These are phyloP conservation scores for Lycaon pictus DNA, from an alignment of 2,113 vertebrate genomes.

Conservation along the genomic window DNA sequence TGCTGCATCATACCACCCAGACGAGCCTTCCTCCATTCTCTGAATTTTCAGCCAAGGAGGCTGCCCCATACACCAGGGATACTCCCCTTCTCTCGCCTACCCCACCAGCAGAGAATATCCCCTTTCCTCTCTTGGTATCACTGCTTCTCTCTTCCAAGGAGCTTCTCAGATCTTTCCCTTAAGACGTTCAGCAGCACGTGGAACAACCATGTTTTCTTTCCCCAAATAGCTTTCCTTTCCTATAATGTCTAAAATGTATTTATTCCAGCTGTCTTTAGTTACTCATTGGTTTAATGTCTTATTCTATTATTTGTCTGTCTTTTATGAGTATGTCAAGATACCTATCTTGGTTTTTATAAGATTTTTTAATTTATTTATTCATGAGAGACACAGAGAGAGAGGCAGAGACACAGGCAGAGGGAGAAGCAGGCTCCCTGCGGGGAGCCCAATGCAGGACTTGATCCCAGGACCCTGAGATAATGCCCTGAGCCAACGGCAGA, in stretches of 20 bases:
- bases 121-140: neutral
- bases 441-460: too few relatives aligned
- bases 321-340: neutral
- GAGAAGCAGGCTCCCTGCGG: too few relatives aligned
- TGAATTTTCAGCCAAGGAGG: conserved; percentile 32
- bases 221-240: conserved; percentile 14
- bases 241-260: neutral
- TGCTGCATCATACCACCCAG: neutral
- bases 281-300: neutral
- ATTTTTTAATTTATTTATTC: too few relatives aligned
- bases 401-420: too few relatives aligned
- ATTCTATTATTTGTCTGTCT: neutral
- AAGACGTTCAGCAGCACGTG: neutral
- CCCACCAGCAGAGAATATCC: neutral
- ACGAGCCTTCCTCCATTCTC: neutral
- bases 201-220: neutral
- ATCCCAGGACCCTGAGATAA: too few relatives aligned
- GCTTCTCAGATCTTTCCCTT: conserved; percentile 13
- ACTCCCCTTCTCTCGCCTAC: neutral
- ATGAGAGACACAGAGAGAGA: too few relatives aligned
- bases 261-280: conserved; percentile 22
- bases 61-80: neutral
- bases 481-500: too few relatives aligned
- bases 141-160: neutral
- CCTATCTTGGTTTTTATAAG: neutral